These are phyloP conservation scores for Drosophila triauraria DNA, from an alignment of 1,140 invertebrate genomes.

Conservation along the genomic window DNA sequence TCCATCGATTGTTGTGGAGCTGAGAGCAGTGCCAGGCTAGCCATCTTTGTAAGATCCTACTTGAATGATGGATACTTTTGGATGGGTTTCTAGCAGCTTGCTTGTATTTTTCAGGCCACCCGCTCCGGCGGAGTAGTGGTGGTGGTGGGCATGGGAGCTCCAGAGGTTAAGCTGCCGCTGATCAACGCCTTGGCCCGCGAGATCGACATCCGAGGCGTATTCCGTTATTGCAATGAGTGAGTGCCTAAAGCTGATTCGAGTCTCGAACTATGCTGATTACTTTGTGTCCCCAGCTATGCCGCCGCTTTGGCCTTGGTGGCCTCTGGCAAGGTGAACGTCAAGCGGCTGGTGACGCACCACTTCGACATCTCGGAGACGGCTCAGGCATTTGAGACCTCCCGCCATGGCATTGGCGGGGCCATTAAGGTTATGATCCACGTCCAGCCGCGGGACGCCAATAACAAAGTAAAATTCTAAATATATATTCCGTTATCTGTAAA, in stretches of 20 bases:
- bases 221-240: conserved; percentile 94
- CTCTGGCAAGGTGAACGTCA: conserved; percentile 93
- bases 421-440: conserved; percentile 98
- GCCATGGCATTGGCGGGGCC: conserved; percentile 88
- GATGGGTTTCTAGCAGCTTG: not conserved
- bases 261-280: conserved; percentile 46
- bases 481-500: conserved; percentile 28
- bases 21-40: conserved; percentile 91
- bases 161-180: conserved; percentile 92
- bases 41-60: conserved; percentile 86
- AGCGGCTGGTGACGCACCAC: conserved; percentile 95
- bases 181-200: conserved; percentile 92
- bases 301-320: conserved; percentile 94
- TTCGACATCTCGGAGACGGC: conserved; percentile 93
- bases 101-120: conserved; percentile 88
- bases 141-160: conserved; percentile 93
- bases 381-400: conserved; percentile 94
- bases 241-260: conserved; percentile 11
- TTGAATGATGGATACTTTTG: not conserved
- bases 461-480: conserved; percentile 74
- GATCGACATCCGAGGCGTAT: conserved; percentile 96
- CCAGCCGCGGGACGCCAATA: conserved; percentile 86
- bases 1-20: conserved; percentile 96
- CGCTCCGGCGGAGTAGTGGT: conserved; percentile 93
- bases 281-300: conserved; percentile 87